Evolutionary conservation across 2,888 invertebrate species (phyloP), one percentile per base, ranked within the genome.

Genomic region (Sinodicranocentrus sp.): DNA sequence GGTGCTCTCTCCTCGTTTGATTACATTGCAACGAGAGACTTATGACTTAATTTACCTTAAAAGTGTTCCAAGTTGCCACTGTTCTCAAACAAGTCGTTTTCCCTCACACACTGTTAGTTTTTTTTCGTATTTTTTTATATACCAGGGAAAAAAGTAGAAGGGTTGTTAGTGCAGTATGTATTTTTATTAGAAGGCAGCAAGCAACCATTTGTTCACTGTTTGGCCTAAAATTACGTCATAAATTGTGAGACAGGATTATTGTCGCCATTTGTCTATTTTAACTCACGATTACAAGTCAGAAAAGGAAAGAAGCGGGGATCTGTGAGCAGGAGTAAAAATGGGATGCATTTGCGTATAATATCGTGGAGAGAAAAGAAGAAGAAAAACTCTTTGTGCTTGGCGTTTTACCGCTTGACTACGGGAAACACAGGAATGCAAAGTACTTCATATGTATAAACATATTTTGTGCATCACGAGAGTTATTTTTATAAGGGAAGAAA

Each of bases 31-130:
- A 77, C 65, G 63, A 25, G 76, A 85, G 83, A 85, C 82, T 85
- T 85, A 85, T 79, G 85, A 85, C 85, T 85, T 85, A 82, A 85
- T 85, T 85, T 85, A 83, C 85, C 83, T 75, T 78, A 75, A 77
- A 83, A 65, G 79, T 54, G 71, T 73, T 73, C 67, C 52, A n/a
- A n/a, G n/a, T n/a, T n/a, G n/a, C n/a, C n/a, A n/a, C n/a, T n/a
- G n/a, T n/a, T n/a, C n/a, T n/a, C n/a, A n/a, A n/a, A n/a, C n/a
- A n/a, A n/a, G n/a, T n/a, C n/a, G n/a, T n/a, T n/a, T n/a, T n/a
- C n/a, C n/a, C n/a, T n/a, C n/a, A n/a, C n/a, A n/a, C n/a, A n/a
- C n/a, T 57, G 57, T 72, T 44, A 57, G 13, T 57, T 39, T 23
- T 23, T 33, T n/a, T 1, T 61, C 19, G 28, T 25, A 44, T 44